Evolutionary conservation across 2,888 invertebrate species (phyloP), one percentile per base, ranked within the genome.

Genomic region (Carterocephalus palaemon): DNA sequence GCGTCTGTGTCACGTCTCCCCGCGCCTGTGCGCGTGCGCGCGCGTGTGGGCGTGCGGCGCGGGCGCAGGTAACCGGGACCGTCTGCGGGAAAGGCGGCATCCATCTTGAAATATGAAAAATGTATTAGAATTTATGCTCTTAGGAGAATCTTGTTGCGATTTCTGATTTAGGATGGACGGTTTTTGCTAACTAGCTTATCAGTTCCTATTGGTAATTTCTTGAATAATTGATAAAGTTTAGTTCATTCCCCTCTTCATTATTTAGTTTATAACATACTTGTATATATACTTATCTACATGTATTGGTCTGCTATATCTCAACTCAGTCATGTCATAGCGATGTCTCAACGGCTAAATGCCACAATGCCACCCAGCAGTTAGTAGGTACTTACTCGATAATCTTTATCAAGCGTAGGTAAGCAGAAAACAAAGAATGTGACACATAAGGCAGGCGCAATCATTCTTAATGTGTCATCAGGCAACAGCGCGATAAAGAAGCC

Each of bases 21-120:
- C 50, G 50, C 17, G 45, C 16, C 49, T 41, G 48, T 13, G 43
- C 46, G 57, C 52, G 59, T 49, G 57, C 33, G 58, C 57, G 58
- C 52, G 61, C 4, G 23, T 31, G 31, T 36, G 2, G 12, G 42
- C 62, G 61, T 58, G 59, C 42, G 48, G 67, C 64, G 75, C 72
- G 52, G 49, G 71, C 82, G 81, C 83, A 84, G 84, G 84, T 84
- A 85, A 80, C 77, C 68, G 75, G 83, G 82, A 80, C 72, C 78
- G 79, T 70, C 70, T 72, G 72, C 68, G 69, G 67, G 60, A 72
- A 71, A 73, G 67, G 66, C 62, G 50, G 65, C 60, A 67, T 65
- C 60, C 76, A 79, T 63, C 65, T 62, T 64, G 64, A 64, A 64
- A 54, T 50, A 58, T 61, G 61, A 56, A 67, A 57, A 62, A 62